phyloP scores from a whole-genome alignment of 2,113 vertebrate species.

The human region DNA sequence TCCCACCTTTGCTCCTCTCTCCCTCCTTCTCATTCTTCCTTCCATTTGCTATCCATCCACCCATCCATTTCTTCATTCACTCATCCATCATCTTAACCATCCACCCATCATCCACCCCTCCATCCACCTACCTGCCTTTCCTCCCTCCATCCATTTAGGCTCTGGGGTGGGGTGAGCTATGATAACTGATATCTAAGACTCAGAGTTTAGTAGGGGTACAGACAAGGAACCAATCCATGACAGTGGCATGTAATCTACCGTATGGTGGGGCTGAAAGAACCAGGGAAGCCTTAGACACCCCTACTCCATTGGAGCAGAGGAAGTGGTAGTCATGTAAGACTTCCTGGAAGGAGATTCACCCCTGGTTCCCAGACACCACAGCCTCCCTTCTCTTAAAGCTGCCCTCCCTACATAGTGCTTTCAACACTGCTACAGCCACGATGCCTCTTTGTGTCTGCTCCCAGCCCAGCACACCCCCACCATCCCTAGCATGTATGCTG shows the following conservation, averaged over 20 bases:
- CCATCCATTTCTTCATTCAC: too few relatives aligned
- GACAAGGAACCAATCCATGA: not conserved
- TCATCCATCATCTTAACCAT: not conserved
- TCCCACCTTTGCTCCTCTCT: not conserved
- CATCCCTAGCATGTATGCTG: fast-evolving
- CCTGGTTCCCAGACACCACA: not conserved
- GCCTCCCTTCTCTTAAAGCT: not conserved
- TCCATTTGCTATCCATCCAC: fast-evolving
- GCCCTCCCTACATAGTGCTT: fast-evolving
- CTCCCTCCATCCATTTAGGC: not conserved
- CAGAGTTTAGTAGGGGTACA: not conserved
- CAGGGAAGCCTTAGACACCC: not conserved
- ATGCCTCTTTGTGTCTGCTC: fast-evolving
- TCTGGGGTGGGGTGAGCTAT: not conserved
- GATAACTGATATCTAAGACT: not conserved
- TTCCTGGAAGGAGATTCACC: not conserved
- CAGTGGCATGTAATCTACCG: fast-evolving
- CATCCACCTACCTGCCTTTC: not conserved
- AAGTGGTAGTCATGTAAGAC: not conserved
- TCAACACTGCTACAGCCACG: fast-evolving
- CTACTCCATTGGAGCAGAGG: not conserved
- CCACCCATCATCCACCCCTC: too few relatives aligned
- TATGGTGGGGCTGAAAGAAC: not conserved
- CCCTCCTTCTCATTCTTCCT: not conserved
- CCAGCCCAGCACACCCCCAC: not conserved